These are phyloP conservation scores for Hipposideros larvatus DNA, from an alignment of 2,797 vertebrate species.

Conservation along the genomic window DNA sequence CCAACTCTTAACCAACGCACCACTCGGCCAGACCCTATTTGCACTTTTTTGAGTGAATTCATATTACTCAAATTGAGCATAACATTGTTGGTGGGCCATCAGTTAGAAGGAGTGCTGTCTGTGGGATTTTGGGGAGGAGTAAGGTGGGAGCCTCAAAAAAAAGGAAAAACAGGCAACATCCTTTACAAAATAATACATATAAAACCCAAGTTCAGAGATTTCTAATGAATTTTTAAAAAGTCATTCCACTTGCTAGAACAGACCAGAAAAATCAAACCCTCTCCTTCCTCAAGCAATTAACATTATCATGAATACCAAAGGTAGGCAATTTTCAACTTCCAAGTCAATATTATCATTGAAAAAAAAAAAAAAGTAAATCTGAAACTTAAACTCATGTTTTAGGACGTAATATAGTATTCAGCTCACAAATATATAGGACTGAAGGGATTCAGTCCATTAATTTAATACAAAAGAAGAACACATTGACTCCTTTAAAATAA, in stretches of 20 bases:
- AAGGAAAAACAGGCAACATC: constrained; percentile 27
- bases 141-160: background rate
- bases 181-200: constrained; percentile 2
- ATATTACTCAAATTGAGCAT: constrained; percentile 16
- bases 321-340: constrained; percentile 11
- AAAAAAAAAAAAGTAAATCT: background rate
- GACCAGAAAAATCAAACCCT: constrained; percentile 27
- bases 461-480: constrained; percentile 38
- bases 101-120: background rate
- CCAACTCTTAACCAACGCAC: too few species aligned
- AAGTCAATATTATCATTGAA: constrained; percentile 25
- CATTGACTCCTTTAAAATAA: constrained; percentile 58
- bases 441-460: background rate
- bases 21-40: background rate
- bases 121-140: background rate
- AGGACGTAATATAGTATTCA: constrained; percentile 32
- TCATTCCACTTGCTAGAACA: constrained; percentile 26
- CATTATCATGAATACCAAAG: constrained; percentile 18
- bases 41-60: constrained; percentile 17
- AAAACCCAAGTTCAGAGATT: constrained; percentile 40
- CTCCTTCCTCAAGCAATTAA: constrained; percentile 22
- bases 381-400: constrained; percentile 49
- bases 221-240: constrained; percentile 49
- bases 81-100: background rate
- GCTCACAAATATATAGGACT: constrained; percentile 40